Base-by-base conservation (phyloP, 2,888 invertebrate genomes). In the Drosophila paranaensis region DNA sequence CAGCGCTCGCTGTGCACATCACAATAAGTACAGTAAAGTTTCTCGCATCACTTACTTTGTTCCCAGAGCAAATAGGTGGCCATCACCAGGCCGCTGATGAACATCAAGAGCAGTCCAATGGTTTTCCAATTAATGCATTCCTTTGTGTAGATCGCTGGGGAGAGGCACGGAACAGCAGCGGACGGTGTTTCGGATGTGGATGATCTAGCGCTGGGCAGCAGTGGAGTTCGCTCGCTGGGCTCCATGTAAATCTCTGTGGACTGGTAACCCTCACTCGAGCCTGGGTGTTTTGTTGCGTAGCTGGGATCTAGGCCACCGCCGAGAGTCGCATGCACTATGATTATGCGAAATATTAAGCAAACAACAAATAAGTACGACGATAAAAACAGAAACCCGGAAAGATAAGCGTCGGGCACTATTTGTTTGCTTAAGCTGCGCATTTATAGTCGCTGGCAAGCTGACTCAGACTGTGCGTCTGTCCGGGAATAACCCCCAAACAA, bases 51-150 rank as follows among this genome's bases (percentile, higher is more conserved):
- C 90, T 92, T 88, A 92, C 92, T 74, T 85, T 92, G 87, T 74
- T 72, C 74, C 71, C 86, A 77, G 60, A 92, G 82, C 60, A 92
- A 81, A 85, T 92, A 92, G 6, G 71, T 71, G 60, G 90, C 91
- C 71, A 92, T 70, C 43, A 71, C 62, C n/a, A 91, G 53, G 16
- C 82, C 89, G 27, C 65, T 48, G 30, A 79, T 57, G 16, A 92
- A 77, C 65, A 92, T 64, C 20, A 88, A 35, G 20, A 82, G 71
- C 60, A 92, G 77, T 14, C 79, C 76, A 57, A 91, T 71, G 4
- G 86, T 76, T 13, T 80, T 79, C 62, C 88, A 75, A 80, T 90
- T 82, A 27, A 80, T 72, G 46, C 81, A 89, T 37, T 85, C 87
- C 54, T 71, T 66, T 65, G 60, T 62, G 37, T 69, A 63, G 46